phyloP scores from a whole-genome alignment of 2,113 vertebrate genomes.

The Bucco capensis region DNA sequence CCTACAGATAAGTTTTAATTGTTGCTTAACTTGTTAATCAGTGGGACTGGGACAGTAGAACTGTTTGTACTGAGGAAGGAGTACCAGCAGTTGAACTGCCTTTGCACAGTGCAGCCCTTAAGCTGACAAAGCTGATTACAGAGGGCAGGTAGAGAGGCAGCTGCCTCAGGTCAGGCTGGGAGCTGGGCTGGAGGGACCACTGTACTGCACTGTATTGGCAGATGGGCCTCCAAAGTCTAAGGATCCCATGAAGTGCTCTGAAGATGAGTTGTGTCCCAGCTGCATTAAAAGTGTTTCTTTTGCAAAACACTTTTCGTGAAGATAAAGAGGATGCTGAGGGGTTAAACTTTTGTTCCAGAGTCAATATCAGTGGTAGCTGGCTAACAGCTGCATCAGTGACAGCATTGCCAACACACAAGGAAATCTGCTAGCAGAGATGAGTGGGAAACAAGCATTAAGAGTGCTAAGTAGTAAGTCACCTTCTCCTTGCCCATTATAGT shows the following conservation, averaged over 20 bases:
- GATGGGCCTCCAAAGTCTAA: not conserved
- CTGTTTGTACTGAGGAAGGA: not conserved
- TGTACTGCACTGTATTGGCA: not conserved
- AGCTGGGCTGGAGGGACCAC: not conserved
- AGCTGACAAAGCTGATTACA: not conserved
- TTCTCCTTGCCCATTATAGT: not conserved
- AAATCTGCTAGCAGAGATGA: not conserved
- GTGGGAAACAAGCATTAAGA: fast-evolving
- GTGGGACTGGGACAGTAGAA: not conserved
- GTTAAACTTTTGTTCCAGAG: not conserved
- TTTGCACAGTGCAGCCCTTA: not conserved
- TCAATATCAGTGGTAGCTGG: not conserved
- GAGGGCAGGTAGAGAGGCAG: not conserved
- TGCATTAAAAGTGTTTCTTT: not conserved
- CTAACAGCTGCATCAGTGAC: not conserved
- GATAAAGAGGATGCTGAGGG: not conserved
- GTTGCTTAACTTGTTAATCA: not conserved
- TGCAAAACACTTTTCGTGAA: not conserved
- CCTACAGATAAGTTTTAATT: not conserved
- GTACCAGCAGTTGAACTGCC: not conserved
- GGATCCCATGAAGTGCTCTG: not conserved
- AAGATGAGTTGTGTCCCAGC: not conserved
- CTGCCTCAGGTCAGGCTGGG: not conserved
- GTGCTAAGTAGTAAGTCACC: not conserved
- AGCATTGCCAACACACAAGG: not conserved